These are phyloP conservation scores for Lepus oiostolus DNA, from an alignment of 2,797 vertebrate genomes.

Conservation along the genomic window DNA sequence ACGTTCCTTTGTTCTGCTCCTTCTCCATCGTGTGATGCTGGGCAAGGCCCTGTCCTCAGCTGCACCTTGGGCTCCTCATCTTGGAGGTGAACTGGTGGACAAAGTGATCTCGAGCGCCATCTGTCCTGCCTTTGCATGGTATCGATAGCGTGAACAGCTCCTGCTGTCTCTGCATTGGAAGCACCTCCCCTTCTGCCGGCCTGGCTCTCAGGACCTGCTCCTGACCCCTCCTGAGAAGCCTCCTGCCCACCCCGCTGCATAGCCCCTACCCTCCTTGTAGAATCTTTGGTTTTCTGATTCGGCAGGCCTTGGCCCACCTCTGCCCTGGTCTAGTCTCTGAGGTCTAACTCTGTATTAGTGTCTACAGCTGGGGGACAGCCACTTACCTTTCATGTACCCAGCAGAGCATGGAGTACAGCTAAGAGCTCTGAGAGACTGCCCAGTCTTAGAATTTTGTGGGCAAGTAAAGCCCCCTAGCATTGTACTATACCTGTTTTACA, in stretches of 20 bases:
- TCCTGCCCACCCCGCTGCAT: neutral
- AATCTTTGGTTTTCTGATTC: neutral
- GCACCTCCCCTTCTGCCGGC: neutral
- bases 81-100: neutral
- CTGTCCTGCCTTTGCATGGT: neutral
- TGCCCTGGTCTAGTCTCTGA: neutral
- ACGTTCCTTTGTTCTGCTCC: neutral
- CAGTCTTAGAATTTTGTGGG: neutral
- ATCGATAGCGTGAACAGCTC: neutral
- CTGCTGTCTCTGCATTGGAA: neutral
- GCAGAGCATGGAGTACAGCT: neutral
- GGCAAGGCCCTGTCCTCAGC: neutral
- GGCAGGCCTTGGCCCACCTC: neutral
- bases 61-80: neutral
- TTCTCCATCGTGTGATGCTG: neutral
- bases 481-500: neutral
- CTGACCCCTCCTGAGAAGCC: neutral
- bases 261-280: neutral
- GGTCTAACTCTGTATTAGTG: neutral
- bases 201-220: neutral
- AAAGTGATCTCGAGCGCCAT: neutral
- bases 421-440: neutral
- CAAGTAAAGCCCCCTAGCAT: neutral
- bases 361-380: too few relatives aligned
- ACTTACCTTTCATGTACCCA: neutral